phyloP scores from a whole-genome alignment of 2,797 vertebrate genomes.

The Chiloscyllium punctatum region DNA sequence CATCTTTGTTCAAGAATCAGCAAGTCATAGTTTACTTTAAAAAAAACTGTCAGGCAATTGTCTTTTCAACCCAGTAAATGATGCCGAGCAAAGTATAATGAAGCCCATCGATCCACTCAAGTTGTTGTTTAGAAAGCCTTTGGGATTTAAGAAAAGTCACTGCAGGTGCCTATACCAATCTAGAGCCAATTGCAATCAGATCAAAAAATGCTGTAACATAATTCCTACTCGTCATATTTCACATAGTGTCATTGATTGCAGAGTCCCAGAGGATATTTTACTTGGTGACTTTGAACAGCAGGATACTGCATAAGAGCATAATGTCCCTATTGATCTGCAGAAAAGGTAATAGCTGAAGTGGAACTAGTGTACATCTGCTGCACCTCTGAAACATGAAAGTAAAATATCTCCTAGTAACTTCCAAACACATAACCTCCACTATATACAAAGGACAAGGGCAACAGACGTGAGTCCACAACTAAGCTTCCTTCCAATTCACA shows the following conservation, averaged over 20 bases:
- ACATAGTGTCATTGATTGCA: not conserved
- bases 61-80: not conserved
- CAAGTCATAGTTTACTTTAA: not conserved
- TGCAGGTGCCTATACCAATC: not conserved
- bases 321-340: not conserved
- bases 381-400: not conserved
- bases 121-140: slow-evolving; percentile 10
- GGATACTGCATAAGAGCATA: not conserved
- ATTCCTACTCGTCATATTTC: not conserved
- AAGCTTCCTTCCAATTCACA: not conserved
- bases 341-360: not conserved
- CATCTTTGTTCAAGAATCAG: not conserved
- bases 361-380: not conserved
- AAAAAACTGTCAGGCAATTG: not conserved
- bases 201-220: not conserved
- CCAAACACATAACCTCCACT: not conserved
- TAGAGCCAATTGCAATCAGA: not conserved
- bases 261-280: slow-evolving; percentile 5
- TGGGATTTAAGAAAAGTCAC: not conserved
- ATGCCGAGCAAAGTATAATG: slow-evolving; percentile 9
- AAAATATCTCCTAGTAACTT: not conserved
- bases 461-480: not conserved
- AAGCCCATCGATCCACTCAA: not conserved
- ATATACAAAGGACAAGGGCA: not conserved
- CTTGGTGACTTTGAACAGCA: not conserved